Conservation (phyloP, 2,888 invertebrate genomes). For the Parnassius smintheus region DNA sequence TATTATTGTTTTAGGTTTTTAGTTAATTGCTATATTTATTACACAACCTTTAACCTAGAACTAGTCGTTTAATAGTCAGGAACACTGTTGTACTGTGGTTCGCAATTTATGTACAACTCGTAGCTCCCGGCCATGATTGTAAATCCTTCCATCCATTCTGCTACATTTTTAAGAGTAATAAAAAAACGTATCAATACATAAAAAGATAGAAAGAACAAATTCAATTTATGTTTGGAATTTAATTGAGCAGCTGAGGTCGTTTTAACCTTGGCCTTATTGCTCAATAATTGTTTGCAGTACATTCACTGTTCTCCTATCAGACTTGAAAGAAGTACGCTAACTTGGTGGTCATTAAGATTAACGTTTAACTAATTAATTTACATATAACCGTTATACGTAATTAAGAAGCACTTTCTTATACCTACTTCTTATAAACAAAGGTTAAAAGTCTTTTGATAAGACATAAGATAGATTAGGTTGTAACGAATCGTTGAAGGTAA, state of each 20-base stretch:
- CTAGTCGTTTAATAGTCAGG: no score
- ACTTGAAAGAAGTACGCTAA: slow-evolving; percentile 17
- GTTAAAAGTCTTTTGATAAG: no score
- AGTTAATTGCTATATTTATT: no score
- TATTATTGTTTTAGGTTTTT: no score
- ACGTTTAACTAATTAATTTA: slow-evolving; percentile 13
- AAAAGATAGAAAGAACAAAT: slow-evolving; percentile 31
- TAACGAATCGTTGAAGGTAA: no score
- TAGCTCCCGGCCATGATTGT: no score
- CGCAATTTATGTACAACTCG: no score
- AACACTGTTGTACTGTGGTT: no score
- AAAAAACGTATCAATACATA: slow-evolving; percentile 82
- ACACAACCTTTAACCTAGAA: no score
- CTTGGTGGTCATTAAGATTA: slow-evolving; percentile 9
- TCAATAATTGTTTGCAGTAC: slow-evolving; percentile 14
- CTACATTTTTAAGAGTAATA: no score
- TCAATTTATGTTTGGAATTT: not conserved
- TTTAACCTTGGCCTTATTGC: slow-evolving; percentile 18
- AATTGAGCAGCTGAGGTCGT: slow-evolving; percentile 1
- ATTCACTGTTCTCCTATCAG: slow-evolving; percentile 7
- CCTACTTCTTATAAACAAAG: not conserved
- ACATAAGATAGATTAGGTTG: no score
- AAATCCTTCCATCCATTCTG: no score
- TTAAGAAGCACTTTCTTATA: not conserved
- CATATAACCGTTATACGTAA: not conserved